phyloP scores from a whole-genome alignment of 2,888 invertebrate species.

The Agrotis ipsilon region DNA sequence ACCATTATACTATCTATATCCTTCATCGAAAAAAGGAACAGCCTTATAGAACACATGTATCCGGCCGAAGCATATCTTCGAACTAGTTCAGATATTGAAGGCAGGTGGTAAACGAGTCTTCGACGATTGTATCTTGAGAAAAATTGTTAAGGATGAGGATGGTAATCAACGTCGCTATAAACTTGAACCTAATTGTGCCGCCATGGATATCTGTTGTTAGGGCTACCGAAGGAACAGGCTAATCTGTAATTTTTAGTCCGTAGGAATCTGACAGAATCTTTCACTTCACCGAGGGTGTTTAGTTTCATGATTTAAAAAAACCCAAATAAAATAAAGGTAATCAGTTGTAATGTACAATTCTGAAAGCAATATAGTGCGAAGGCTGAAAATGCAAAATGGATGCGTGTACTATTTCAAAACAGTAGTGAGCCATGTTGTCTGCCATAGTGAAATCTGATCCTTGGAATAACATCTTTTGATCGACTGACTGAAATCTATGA shows the following conservation, averaged over 20 bases:
- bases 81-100: slow-evolving; percentile 12
- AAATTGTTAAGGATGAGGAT: background rate
- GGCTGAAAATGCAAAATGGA: too few relatives aligned
- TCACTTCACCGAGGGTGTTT: too few relatives aligned
- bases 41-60: background rate
- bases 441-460: too few relatives aligned
- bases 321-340: background rate
- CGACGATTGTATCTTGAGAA: slow-evolving; percentile 9
- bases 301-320: too few relatives aligned
- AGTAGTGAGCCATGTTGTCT: background rate
- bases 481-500: too few relatives aligned
- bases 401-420: too few relatives aligned
- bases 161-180: slow-evolving; percentile 3
- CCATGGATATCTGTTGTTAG: too few relatives aligned
- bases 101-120: slow-evolving; percentile 30
- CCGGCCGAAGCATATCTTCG: background rate
- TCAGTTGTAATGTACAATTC: background rate
- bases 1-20: slow-evolving; percentile 13
- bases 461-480: background rate
- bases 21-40: slow-evolving; percentile 14
- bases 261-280: too few relatives aligned
- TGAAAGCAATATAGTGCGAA: background rate
- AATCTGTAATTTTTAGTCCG: too few relatives aligned
- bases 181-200: background rate
- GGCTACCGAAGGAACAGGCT: too few relatives aligned